These are phyloP conservation scores for Cacatua alba DNA, from an alignment of 2,113 vertebrate species.

Conservation along the genomic window DNA sequence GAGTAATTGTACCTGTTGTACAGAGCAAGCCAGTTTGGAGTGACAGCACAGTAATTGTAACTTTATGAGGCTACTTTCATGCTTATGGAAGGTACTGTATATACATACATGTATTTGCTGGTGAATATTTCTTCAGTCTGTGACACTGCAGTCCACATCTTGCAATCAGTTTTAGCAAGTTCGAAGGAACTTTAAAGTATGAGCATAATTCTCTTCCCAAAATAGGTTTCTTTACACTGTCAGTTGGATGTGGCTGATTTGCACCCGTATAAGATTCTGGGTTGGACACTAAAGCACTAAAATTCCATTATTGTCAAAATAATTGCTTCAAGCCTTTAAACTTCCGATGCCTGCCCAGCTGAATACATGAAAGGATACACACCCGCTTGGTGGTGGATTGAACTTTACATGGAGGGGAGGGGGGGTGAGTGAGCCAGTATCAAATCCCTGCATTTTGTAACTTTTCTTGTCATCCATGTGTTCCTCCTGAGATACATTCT, in stretches of 20 bases:
- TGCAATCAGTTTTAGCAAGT: not conserved
- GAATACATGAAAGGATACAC: accelerated
- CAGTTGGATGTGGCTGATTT: not conserved
- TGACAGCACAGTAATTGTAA: not conserved
- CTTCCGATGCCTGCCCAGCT: not conserved
- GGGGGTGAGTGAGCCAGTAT: too few species aligned
- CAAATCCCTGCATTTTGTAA: not conserved
- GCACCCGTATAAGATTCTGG: not conserved
- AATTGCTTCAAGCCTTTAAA: not conserved
- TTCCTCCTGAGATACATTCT: not conserved
- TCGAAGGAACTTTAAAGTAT: not conserved
- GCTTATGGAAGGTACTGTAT: accelerated
- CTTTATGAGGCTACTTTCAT: not conserved
- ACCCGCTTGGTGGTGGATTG: not conserved
- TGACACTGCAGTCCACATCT: accelerated
- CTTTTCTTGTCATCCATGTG: accelerated
- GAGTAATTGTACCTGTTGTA: not conserved
- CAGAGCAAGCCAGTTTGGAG: not conserved
- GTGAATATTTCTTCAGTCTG: not conserved
- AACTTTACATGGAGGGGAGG: not conserved
- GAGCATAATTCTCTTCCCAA: not conserved
- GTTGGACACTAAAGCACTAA: not conserved
- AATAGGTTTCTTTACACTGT: constrained; percentile 9
- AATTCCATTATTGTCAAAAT: constrained; percentile 6
- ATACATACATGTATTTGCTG: accelerated